Base-by-base conservation (phyloP, 92 coral and sea anemone genomes). In the Epizoanthus rinbou region DNA sequence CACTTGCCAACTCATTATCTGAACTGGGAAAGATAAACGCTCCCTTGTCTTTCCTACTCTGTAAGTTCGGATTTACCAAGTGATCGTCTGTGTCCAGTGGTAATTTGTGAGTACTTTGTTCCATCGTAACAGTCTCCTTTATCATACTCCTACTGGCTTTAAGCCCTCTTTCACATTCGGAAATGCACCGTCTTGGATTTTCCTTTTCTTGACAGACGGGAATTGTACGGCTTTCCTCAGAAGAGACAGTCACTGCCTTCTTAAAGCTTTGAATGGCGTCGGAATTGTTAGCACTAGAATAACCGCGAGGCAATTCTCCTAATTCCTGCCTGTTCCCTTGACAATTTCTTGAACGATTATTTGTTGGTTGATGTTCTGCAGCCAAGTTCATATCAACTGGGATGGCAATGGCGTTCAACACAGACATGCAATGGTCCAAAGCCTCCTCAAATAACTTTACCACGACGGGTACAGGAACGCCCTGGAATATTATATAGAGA, bases 391-490 rank as follows among this genome's bases (percentile, higher is more conserved):
- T 18, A 6, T 85, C 73, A 31, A 89, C 57, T 63, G 94, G 94
- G 45, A 88, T 17, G 33, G 89, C 81, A 57, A 76, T 52, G 76
- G 58, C 86, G 64, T 76, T 79, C 4, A 90, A 73, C 25, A 90
- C 85, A 16, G 76, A 70, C 60, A 87, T 76, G 76, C 94, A 85
- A 45, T 82, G 91, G 17, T 67, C 74, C 41, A 90, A 73, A 63
- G 94, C 96, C 25, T 97, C 97, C 60, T 90, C 88, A 87, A 93
- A 84, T 24, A 92, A 86, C 31, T 54, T 72, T n/a, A 73, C 75
- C 57, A 94, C 88, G 45, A 92, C 79, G 16, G 97, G 86, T 19
- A 84, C 73, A 50, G 99, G 95, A 18, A 94, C 83, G 8, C 98
- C 99, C 99, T 95, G 63, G 64, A 87, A 43, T 15, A 37, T 65